Conservation (phyloP, 2,797 vertebrate species). For the Hydrolagus colliei region DNA sequence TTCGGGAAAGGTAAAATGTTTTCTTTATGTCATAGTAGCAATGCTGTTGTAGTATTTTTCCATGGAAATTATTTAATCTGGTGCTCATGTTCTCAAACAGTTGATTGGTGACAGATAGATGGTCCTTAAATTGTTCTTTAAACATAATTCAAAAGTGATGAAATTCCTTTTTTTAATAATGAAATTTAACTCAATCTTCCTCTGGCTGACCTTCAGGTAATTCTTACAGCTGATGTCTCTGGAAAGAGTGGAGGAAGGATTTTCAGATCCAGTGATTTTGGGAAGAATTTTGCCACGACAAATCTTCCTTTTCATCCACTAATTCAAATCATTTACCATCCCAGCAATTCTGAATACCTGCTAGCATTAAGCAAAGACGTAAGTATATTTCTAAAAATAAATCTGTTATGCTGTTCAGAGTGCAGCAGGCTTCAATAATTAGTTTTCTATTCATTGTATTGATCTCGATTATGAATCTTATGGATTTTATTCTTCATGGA, state of each 20-base stretch:
- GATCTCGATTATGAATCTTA: no score
- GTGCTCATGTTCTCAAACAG: neutral
- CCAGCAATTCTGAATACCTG: constrained; percentile 59
- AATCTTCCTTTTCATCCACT: constrained; percentile 75
- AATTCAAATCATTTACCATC: constrained; percentile 74
- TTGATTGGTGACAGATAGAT: neutral
- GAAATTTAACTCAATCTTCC: neutral
- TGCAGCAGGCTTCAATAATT: neutral
- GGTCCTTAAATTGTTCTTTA: neutral
- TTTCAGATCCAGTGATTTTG: constrained; percentile 77
- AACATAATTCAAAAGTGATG: neutral
- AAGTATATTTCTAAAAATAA: constrained; percentile 41
- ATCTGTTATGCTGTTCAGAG: neutral
- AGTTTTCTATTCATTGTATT: no score
- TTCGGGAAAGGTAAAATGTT: constrained; percentile 73
- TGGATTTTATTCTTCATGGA: no score
- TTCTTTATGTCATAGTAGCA: neutral
- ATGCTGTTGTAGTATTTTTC: neutral
- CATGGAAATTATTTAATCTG: neutral
- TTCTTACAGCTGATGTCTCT: constrained; percentile 79
- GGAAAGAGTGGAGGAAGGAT: constrained; percentile 63
- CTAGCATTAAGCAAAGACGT: constrained; percentile 69
- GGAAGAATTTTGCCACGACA: constrained; percentile 63
- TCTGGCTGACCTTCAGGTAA: constrained; percentile 61
- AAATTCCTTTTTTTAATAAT: neutral